Percentiles rank a stretch among this genome's conserved stretches.
Conservation (phyloP, 2,113 vertebrate species). For the Otus sunia region DNA sequence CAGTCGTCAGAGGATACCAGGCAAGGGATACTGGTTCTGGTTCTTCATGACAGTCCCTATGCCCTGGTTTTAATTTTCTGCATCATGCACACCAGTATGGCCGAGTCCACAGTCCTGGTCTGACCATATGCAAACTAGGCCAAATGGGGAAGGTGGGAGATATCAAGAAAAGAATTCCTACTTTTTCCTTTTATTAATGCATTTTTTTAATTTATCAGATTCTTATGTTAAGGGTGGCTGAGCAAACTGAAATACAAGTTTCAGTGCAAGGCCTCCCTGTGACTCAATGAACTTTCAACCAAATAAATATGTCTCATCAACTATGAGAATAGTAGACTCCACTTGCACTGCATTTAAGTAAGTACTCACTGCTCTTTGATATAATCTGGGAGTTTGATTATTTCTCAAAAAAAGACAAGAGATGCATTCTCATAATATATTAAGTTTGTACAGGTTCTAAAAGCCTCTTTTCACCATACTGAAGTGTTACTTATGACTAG, state of each 20-base stretch:
- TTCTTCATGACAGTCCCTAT: neutral
- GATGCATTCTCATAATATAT: neutral
- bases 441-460: neutral
- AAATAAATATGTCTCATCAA: neutral
- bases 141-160: fast-evolving
- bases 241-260: neutral
- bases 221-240: neutral
- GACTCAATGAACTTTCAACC: neutral
- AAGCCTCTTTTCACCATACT: neutral
- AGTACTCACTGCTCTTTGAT: neutral
- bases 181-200: neutral
- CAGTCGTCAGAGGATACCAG: neutral
- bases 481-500: neutral
- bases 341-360: neutral
- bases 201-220: neutral
- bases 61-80: neutral
- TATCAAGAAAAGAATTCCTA: neutral
- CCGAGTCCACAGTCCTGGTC: neutral
- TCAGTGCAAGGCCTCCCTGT: neutral
- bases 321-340: neutral
- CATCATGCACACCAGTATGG: too few relatives aligned
- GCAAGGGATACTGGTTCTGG: neutral
- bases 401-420: neutral
- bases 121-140: neutral
- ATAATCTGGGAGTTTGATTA: neutral